Evolutionary conservation across 1,140 invertebrate species (phyloP), one percentile per base, ranked within the genome.

Genomic region (Apis dorsata): DNA sequence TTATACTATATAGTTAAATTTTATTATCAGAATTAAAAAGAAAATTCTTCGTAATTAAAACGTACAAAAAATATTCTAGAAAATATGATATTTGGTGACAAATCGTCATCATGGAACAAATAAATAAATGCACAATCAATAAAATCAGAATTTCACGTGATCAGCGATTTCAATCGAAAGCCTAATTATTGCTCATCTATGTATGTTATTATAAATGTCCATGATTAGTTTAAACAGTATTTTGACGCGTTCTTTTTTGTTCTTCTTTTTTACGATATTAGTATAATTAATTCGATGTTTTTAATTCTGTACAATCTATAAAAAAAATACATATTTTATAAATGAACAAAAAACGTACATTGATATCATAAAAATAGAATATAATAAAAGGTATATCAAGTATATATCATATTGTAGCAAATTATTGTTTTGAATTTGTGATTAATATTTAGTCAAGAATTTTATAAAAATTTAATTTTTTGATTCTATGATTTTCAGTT

Each of bases 161-260:
- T 55, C 51, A 2, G 21, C 55, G 62, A 57, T 51, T 66, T 49
- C 19, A 75, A 75, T 81, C 60, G 49, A 77, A 76, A 81, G 80
- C 80, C 80, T 82, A 82, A 82, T 59, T n/a, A 49, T 77, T 55
- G 65, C 73, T 82, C 73, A 65, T 13, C 24, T 24, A 19, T 62
- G 19, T 24, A 19, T 62, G 19, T 59, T 57, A 19, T 63, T 75
- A 55, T n/a, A 11, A 77, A 76, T 21, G 60, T 81, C 34, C 63
- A 77, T 49, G 49, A 69, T 62, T 15, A 44, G 34, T 77, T 70
- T 11, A 24, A 75, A 21, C 63, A 74, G 72, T 57, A 10, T n/a
- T 75, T 55, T 66, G 21, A 66, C 51, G 71, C 28, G 60, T 57
- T 81, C 62, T 57, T 65, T 74, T 74, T 68, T 75, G 34, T 59